Base-by-base conservation (phyloP, 2,888 invertebrate genomes). In the Agapostemon virescens region DNA sequence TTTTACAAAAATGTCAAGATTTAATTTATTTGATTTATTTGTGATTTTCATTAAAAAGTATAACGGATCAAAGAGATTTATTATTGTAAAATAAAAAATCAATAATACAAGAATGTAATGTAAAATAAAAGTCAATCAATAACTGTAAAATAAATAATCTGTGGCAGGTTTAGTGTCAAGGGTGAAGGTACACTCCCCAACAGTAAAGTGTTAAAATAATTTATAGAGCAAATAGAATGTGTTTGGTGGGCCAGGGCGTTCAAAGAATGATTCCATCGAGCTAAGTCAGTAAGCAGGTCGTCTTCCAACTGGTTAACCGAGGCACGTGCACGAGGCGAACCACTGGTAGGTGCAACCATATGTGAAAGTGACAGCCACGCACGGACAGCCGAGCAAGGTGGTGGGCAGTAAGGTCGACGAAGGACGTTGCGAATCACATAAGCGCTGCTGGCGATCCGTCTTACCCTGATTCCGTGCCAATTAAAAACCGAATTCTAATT, bases 381-480 rank as follows among this genome's bases (percentile, higher is more conserved):
- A 82, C 83, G 77, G 77, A 70, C 83, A 71, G 40, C 42, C 76
- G 77, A 67, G 80, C 71, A 61, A 68, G 67, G 75, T 71, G 85
- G 89, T 84, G 84, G 87, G 85, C 74, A 82, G 86, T 86, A 89
- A 90, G 89, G 90, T 90, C 89, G 89, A 84, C 74, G 89, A 90
- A 89, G 90, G 89, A 88, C 89, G 89, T 69, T 69, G 77, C 61
- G 79, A 80, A 86, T 85, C 69, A 73, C 80, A 49, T 49, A 76
- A 72, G 66, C 73, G 74, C 71, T 61, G 73, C 77, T 80, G 78
- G 73, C 83, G 83, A 82, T 84, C 72, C 68, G 81, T 78, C 79
- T 83, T 76, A 74, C 71, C 77, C 83, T 77, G 81, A 86, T 85
- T 83, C 82, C 83, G 74, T 69, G 55, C 78, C 77, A 74, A 84